Base-by-base conservation (phyloP, 2,797 vertebrate species). In the Cygnus olor region DNA sequence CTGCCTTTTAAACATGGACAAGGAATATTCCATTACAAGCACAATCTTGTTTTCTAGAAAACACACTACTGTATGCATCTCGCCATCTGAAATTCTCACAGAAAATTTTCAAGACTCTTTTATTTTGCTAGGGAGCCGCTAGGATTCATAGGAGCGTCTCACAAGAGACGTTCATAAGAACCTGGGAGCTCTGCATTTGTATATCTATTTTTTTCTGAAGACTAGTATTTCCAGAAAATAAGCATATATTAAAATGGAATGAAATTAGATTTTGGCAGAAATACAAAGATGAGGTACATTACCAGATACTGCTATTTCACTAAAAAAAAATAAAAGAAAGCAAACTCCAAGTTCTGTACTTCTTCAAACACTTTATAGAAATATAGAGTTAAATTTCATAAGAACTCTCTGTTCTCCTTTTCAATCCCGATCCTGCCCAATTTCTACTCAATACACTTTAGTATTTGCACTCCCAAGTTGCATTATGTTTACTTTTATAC, bases 1-100 rank as follows among this genome's bases (percentile, higher is more conserved):
- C 24, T 81, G 36, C 34, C 74, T 90, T 90, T 93, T 78, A 87
- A 87, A 91, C 8, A 53, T 9, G 30, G 51, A 78, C 54, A 95
- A 84, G 53, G 89, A 91, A 85, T 93, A 91, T 61, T 34, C 47
- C 32, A 76, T 58, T 85, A 57, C 11, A 93, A 77, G 51, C 32
- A 89, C 4, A 78, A 45, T 25, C 16, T 53, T 57, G 14, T 64
- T 81, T 63, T 64, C 49, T 56, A 61, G 30, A 80, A 77, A 80
- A 51, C 14, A 53, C 12, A 91, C 10, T 36, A 6, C 22, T 66
- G 20, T 14, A 73, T 14, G 28, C n/a, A 93, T 83, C 8, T 18
- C 81, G 25, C 25, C 60, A 94, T 56, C 47, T 44, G 7, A 92
- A 93, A 93, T 3, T 5, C 1, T 49, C n/a, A 72, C 15, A 9